Evolutionary conservation across 64 coral and sea anemone genomes (phyloP).

Genomic region (Montipora efflorescens): DNA sequence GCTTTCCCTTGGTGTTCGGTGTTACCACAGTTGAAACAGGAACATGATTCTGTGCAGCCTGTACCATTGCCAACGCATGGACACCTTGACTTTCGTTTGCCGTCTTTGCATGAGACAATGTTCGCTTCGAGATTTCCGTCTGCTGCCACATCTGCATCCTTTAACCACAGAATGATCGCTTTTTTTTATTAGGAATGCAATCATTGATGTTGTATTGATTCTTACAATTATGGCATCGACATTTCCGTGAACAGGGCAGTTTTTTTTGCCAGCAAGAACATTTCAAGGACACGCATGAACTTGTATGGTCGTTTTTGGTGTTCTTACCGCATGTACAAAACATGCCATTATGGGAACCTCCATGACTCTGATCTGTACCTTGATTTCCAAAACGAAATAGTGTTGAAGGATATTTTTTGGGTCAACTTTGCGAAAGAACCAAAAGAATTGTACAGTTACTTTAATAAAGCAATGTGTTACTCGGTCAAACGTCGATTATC

Average conservation of each 20-base stretch:
- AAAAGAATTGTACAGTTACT: too few relatives aligned
- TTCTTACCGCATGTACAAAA: slow-evolving; percentile 42
- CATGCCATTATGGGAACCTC: background rate
- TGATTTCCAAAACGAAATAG: too few relatives aligned
- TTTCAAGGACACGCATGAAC: background rate
- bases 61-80: slow-evolving; percentile 24
- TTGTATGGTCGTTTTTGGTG: background rate
- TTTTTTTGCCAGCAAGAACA: slow-evolving; percentile 11
- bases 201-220: background rate
- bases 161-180: background rate
- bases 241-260: background rate
- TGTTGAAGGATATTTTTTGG: too few relatives aligned
- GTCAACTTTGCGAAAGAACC: too few relatives aligned
- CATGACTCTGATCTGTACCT: too few relatives aligned
- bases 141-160: slow-evolving; percentile 1
- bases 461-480: too few relatives aligned
- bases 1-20: background rate
- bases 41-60: slow-evolving; percentile 18
- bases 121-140: background rate
- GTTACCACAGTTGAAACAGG: slow-evolving; percentile 33
- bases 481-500: too few relatives aligned
- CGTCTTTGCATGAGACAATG: slow-evolving; percentile 10
- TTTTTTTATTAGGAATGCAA: too few relatives aligned
- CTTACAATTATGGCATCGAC: slow-evolving; percentile 23
- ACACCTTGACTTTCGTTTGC: slow-evolving; percentile 30